Conservation (phyloP, 1,140 invertebrate genomes). For the Brachionus sp. region DNA sequence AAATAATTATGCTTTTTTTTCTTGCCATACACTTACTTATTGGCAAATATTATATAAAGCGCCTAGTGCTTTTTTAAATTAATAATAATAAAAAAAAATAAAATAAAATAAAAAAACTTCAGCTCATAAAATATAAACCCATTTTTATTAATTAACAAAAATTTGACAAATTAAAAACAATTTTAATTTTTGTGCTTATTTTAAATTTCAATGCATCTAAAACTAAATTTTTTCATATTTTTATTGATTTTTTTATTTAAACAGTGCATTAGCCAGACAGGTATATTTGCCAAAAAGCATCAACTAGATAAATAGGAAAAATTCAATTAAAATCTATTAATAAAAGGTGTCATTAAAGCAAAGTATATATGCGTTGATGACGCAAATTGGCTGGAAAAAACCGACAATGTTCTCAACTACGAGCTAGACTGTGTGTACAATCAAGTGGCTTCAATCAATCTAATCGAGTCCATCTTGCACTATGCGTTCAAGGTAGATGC, state of each 20-base stretch:
- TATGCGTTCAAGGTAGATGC: background rate
- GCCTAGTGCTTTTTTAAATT: background rate
- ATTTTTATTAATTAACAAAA: conserved; percentile 7
- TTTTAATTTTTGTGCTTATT: background rate
- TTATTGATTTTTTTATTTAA: conserved; percentile 14
- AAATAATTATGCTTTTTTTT: background rate
- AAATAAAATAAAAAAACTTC: background rate
- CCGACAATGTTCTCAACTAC: conserved; percentile 13
- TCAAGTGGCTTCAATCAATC: conserved; percentile 23
- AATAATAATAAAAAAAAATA: background rate
- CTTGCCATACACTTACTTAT: background rate
- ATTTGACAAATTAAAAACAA: background rate
- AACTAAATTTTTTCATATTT: background rate
- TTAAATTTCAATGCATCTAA: background rate
- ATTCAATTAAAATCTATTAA: background rate
- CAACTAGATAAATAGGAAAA: background rate
- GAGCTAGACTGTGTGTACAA: conserved; percentile 10
- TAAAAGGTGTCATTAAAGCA: conserved; percentile 1
- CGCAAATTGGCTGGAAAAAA: conserved; percentile 16
- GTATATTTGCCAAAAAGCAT: background rate
- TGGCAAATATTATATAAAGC: conserved; percentile 9
- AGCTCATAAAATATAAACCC: background rate
- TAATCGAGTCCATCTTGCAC: conserved; percentile 16
- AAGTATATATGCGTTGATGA: conserved; percentile 38
- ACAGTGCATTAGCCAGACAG: conserved; percentile 3